Percentiles rank a stretch among this genome's conserved stretches.
These are phyloP conservation scores for Lepus timidus DNA, from an alignment of 2,113 vertebrate species.

Conservation along the genomic window DNA sequence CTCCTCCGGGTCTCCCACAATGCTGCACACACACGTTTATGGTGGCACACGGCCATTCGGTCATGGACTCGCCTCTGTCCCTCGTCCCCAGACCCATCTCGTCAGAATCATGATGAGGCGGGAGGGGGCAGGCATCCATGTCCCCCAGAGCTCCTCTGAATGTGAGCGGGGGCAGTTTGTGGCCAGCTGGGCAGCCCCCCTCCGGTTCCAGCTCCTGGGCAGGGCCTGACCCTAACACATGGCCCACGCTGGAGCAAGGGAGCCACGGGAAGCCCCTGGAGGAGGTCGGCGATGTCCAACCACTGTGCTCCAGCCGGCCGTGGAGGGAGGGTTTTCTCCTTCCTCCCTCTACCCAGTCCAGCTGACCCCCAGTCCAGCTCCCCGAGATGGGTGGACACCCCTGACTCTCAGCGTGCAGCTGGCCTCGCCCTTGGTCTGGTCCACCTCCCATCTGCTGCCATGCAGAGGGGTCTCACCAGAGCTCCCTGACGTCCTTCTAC, in stretches of 20 bases:
- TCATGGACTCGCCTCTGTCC: not conserved
- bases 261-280: not conserved
- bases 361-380: not conserved
- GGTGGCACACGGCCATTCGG: not conserved
- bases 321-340: not conserved
- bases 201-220: not conserved
- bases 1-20: not conserved
- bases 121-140: accelerated
- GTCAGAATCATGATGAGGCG: not conserved
- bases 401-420: not conserved
- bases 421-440: not conserved
- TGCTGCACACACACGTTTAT: too few species aligned
- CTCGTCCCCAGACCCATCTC: not conserved
- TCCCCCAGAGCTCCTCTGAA: not conserved
- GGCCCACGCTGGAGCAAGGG: not conserved
- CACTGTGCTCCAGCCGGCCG: not conserved
- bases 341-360: not conserved
- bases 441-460: not conserved
- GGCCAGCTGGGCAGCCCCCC: too few species aligned
- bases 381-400: not conserved
- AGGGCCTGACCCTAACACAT: not conserved
- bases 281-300: not conserved
- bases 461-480: not conserved
- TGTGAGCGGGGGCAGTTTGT: not conserved
- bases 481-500: accelerated